phyloP scores from a whole-genome alignment of 2,888 invertebrate genomes.

The Drosophila yooni region DNA sequence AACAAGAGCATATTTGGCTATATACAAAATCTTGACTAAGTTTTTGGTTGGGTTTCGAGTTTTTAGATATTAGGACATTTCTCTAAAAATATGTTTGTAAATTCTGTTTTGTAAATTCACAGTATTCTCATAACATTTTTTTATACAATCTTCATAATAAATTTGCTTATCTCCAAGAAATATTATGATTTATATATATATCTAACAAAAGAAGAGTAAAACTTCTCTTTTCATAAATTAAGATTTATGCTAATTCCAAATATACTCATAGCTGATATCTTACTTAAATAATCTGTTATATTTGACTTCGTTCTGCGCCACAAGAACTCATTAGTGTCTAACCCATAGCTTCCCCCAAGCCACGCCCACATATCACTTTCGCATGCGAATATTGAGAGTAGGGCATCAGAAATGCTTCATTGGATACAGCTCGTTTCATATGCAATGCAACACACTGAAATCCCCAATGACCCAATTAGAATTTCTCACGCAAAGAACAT shows the following conservation, averaged over 20 bases:
- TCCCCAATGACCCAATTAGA: conserved; percentile 74
- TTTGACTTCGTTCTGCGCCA: background rate
- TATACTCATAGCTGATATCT: background rate
- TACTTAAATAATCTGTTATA: background rate
- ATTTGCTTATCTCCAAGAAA: background rate
- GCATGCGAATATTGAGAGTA: conserved; percentile 55
- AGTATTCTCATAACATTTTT: background rate
- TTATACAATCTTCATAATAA: background rate
- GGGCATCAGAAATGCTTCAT: conserved; percentile 70
- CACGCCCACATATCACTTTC: conserved; percentile 49
- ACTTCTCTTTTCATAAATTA: background rate
- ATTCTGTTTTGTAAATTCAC: background rate
- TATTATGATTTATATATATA: background rate
- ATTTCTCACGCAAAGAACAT: conserved; percentile 75
- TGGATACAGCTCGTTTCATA: conserved; percentile 45
- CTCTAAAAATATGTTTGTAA: background rate
- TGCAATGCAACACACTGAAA: conserved; percentile 44
- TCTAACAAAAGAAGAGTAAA: background rate
- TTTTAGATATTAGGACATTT: background rate
- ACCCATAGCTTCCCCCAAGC: background rate
- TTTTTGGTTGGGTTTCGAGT: no score
- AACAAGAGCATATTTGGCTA: no score
- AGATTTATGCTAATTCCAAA: background rate
- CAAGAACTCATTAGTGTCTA: conserved; percentile 1
- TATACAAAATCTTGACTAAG: background rate